A percentile compares a stretch with the other conserved stretches of the same genome.
phyloP scores from a whole-genome alignment of 2,888 invertebrate species.

The Caenorhabditis afra region DNA sequence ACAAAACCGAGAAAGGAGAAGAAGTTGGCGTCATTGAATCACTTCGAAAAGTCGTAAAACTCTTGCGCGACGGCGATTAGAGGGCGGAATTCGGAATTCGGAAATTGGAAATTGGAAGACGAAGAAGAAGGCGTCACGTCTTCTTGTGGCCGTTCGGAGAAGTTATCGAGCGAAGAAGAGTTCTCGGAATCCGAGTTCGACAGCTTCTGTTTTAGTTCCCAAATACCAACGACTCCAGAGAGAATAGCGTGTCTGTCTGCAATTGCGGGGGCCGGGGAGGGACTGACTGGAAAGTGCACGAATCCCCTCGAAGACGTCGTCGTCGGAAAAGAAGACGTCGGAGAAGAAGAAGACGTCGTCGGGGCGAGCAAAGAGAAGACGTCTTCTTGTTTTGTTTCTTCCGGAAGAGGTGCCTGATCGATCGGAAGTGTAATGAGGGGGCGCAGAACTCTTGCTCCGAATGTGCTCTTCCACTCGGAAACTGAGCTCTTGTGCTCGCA shows the following conservation, averaged over 20 bases:
- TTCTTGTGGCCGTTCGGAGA: too few relatives aligned
- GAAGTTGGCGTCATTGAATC: constrained; percentile 11
- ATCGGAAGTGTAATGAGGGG: too few relatives aligned
- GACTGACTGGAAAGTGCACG: constrained; percentile 3
- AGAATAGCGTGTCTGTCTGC: constrained; percentile 10
- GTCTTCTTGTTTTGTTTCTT: background rate
- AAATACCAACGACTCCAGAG: background rate
- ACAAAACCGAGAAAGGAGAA: constrained; percentile 29
- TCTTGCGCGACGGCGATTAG: background rate
- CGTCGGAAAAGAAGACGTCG: background rate
- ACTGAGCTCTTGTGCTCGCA: background rate
- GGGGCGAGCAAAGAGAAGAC: background rate
- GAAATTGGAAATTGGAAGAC: too few relatives aligned
- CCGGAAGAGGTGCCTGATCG: too few relatives aligned
- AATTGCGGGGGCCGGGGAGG: background rate
- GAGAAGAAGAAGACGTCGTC: background rate
- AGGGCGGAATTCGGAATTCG: background rate
- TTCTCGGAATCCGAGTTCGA: background rate
- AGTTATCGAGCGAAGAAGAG: background rate
- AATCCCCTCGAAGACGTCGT: background rate
- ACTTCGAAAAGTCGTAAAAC: background rate
- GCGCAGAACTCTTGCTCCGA: too few relatives aligned
- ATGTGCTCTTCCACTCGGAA: too few relatives aligned
- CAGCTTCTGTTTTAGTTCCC: background rate
- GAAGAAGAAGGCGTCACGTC: background rate